Base-by-base conservation (phyloP, 2,888 invertebrate genomes). In the Volucella inflata region DNA sequence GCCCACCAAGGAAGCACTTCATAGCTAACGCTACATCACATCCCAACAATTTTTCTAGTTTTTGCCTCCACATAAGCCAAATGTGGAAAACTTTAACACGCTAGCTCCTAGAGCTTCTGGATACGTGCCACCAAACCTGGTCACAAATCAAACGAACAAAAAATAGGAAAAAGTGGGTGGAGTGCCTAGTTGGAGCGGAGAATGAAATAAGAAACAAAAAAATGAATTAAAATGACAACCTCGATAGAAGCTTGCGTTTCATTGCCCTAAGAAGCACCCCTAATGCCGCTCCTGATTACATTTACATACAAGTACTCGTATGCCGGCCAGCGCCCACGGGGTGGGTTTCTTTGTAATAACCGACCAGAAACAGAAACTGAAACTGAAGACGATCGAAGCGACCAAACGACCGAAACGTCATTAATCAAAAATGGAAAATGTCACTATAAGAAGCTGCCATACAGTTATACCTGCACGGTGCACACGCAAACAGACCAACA, bases 371-470 rank as follows among this genome's bases (percentile, higher is more conserved):
- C 21, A 46, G 65, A 59, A 36, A 2, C 21, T 12, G 16, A 50
- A 12, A 59, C 8, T 11, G 30, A 12, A 40, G n/a, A 11, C n/a
- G 10, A n/a, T 11, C 51, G 17, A 17, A 74, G 65, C 71, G 75
- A 67, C 75, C 44, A 60, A 62, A 59, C 48, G 68, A 71, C 85
- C 80, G 38, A 55, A 62, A 59, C 48, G 68, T 67, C 85, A 81
- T 85, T 81, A 77, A 81, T 85, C 85, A 85, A 85, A 21, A 85
- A 85, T 81, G 81, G 85, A 85, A 85, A 85, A 81, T 81, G 85
- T 81, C 85, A 77, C 81, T 21, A 76, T 70, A 76, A 64, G 78
- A 70, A 79, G 64, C 83, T 80, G 70, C 71, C 76, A 79, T 64
- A 40, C 44, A 46, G 44, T 12, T 76, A 55, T 40, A 67, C 21